Base-by-base conservation (phyloP, 2,888 invertebrate species). In the Lydus trimaculatus region DNA sequence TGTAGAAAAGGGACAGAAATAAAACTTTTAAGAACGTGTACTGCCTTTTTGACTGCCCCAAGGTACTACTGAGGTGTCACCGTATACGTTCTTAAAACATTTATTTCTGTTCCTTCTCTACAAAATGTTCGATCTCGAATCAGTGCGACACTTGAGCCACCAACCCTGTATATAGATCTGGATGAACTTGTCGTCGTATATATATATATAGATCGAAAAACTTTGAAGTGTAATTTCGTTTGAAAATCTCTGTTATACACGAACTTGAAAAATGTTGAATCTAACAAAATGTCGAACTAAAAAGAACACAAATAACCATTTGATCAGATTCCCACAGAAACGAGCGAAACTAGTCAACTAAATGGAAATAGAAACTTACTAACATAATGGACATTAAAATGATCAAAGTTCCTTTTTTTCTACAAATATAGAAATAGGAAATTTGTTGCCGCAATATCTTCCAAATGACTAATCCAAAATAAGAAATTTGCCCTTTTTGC, bases 241-340 rank as follows among this genome's bases (percentile, higher is more conserved):
- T 61, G 48, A 36, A 56, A 36, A 66, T 36, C 31, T 52, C 28
- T 33, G 20, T 56, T 36, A 67, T 64, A 61, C 58, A 58, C 39
- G 39, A 64, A 61, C 43, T 25, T 61, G 25, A 64, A 60, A 63
- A 68, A 73, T 62, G 67, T 69, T 69, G 72, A 71, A 75, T 69
- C 70, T 15, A 15, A 36, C 36, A 15, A 36, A 36, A 36, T 48
- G 48, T 48, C 48, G 20, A 48, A 23, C 25, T 52, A 48, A 67
- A 69, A 70, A 65, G n/a, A 72, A 65, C 62, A 73, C 71, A 72
- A 75, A 73, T 71, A n/a, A 71, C 66, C 73, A 75, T 75, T 73
- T 73, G 74, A 75, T 72, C 72, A 71, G 69, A 72, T 75, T 75
- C 74, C 69, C 74, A 73, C 43, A 36, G 36, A 36, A 36, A 11